Evolutionary conservation across 2,888 invertebrate genomes (phyloP), one percentile per base, ranked within the genome.

Genomic region (Andrena minutula): DNA sequence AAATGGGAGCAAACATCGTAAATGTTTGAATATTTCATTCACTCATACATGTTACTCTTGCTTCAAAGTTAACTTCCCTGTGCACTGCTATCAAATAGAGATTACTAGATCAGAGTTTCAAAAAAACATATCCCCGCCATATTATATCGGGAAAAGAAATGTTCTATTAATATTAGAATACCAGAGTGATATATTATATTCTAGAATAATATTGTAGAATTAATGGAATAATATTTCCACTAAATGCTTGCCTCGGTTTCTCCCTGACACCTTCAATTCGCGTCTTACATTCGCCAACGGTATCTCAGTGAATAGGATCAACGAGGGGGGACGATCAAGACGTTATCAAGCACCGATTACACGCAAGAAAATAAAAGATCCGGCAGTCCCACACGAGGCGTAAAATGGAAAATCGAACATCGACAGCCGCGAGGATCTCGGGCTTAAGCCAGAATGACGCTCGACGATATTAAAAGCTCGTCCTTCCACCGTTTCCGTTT

Each of bases 381-480:
- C 51, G 30, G 60, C 28, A 65, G 74, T 61, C 49, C 60, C 66
- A 26, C 56, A 53, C 73, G 63, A 10, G 60, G 32, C 10, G 68
- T 51, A 64, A 71, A 79, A 87, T 80, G 66, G 87, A 87, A 87
- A 88, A 88, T 88, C 87, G 87, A 88, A 83, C 75, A 78, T 79
- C 82, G 73, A 78, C 80, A 86, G 79, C 69, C 71, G 30, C 72
- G 79, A 81, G 74, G 80, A 87, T 87, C 87, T 82, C 78, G 56
- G 71, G 85, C 86, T 88, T 79, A 86, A 81, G 79, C 86, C 79
- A 82, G 87, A 88, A 88, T 88, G 88, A 87, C 88, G 84, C 81
- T 76, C 85, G 83, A 91, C 75, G 92, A 92, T 92, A 93, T 93
- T 93, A 93, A 93, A 93, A 93, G 91, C 92, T 88, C 91, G 88